Base-by-base conservation (phyloP, 2,888 invertebrate species). In the Lymantria monacha region DNA sequence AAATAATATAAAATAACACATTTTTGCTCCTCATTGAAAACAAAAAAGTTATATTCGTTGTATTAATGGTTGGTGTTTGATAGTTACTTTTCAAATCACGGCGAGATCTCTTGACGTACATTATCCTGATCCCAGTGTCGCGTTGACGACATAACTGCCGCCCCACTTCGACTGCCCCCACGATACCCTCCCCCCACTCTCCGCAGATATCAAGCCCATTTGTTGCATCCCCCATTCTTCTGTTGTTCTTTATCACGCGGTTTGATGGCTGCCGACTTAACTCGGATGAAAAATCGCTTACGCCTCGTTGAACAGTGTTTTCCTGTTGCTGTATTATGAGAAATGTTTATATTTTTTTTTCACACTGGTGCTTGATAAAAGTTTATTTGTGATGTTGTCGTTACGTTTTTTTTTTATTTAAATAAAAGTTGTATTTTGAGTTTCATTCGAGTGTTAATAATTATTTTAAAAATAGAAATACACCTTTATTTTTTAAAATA, bases 211-310 rank as follows among this genome's bases (percentile, higher is more conserved):
- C 62, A 33, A 9, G 10, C 44, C 44, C 42, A 15, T 54, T 52
- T 48, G 40, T 37, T 57, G 57, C 57, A 59, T 52, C 51, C 53
- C 44, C 55, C 48, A 53, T 33, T 43, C 42, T 5, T 53, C 57
- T 63, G 63, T 66, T 59, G 57, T 61, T 56, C 53, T 54, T 61
- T 59, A 65, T 65, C 53, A 48, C 51, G 31, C 53, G 51, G 60
- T 59, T 49, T 54, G 57, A 65, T 53, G 61, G 59, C 49, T 60
- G 42, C 43, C 51, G 54, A 42, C 57, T 59, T 64, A 59, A 55
- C 59, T 59, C 44, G 64, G 64, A 61, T 61, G 64, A 65, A 64
- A 59, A 65, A 64, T 65, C 61, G 57, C 57, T 65, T 64, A 59
- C 59, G 53, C 55, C 38, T 48, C 56, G 55, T 62, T 64, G 55